Base-by-base conservation (phyloP, 1,140 invertebrate species). In the Geopemphigus sp. region DNA sequence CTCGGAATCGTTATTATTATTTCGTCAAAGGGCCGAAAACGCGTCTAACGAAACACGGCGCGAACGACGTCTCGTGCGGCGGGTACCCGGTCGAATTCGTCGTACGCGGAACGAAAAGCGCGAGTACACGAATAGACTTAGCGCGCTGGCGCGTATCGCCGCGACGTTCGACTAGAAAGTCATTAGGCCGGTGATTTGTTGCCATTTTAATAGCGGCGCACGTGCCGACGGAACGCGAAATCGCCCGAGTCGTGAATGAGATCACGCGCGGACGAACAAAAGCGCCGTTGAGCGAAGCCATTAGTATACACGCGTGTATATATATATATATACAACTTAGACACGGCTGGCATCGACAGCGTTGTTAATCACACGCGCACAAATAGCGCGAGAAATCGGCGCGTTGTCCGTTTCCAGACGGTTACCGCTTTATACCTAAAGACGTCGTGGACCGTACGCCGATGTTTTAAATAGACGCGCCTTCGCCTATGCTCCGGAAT, bases 161-260 rank as follows among this genome's bases (percentile, higher is more conserved):
- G 32, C n/a, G 53, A 59, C 53, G 72, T 29, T n/a, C 57, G 74
- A 63, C 74, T 24, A 63, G 56, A 45, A 59, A 78, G 39, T 78
- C 74, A 78, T 78, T 78, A 78, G 54, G 56, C 56, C 53, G 32
- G 57, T 78, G 56, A 78, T 78, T 78, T 78, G 74, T 78, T 61
- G 74, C 57, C n/a, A 22, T 59, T 78, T 63, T 78, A 63, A 50
- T 50, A 70, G 63, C 45, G 39, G 56, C n/a, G n/a, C 74, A 78
- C 74, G 74, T 78, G 74, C 61, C 74, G 56, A 78, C 50, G 74
- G 57, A 78, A 78, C 61, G 74, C 74, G 26, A 78, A 61, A 61
- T 47, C 74, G 24, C 32, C 22, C 72, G 45, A 45, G 74, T 29
- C 39, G 74, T 61, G 57, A 63, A 63, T 47, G 57, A 59, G 39